Evolutionary conservation across 2,888 invertebrate genomes (phyloP), one percentile per base, ranked within the genome.

Genomic region (Rotaria sp.): DNA sequence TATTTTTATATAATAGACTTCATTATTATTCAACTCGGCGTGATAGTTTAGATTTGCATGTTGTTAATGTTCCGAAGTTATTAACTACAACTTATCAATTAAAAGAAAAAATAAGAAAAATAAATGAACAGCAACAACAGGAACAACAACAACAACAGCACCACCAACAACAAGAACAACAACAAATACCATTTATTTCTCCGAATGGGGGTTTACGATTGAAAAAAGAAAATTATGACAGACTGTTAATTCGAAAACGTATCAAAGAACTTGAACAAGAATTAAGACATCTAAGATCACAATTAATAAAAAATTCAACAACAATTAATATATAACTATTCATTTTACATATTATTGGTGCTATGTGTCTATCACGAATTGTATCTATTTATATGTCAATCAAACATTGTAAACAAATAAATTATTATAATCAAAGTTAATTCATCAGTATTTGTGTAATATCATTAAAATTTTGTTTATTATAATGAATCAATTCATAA

Each of bases 21-120:
- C 80, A 80, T 80, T 45, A 80, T 80, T 80, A 80, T n/a, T 80
- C 80, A n/a, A 45, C 80, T 21, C 24, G 80, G n/a, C 13, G 80
- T 45, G 45, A 80, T 80, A 80, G 80, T 80, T 45, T 80, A n/a
- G 80, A 80, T 80, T 80, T 80, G 7, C 80, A n/a, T 80, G 80
- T 80, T 80, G 45, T 80, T 80, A 15, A 80, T 80, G 45, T 80
- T 80, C 80, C 80, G 13, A 80, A 80, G n/a, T 45, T 80, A 26
- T 45, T 80, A 45, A 45, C 11, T 26, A 80, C 80, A 41, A 80
- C 80, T 15, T 80, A 80, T 80, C 80, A 45, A n/a, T 80, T 80
- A 21, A 80, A 80, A 80, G 45, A 80, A 80, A 11, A 35, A 80
- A 80, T 80, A 26, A 45, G 26, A 24, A 26, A 10, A 10, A 67